phyloP scores from a whole-genome alignment of 30 jellyfish, hydroid and myxozoan genomes.

The Pelagia noctiluca region DNA sequence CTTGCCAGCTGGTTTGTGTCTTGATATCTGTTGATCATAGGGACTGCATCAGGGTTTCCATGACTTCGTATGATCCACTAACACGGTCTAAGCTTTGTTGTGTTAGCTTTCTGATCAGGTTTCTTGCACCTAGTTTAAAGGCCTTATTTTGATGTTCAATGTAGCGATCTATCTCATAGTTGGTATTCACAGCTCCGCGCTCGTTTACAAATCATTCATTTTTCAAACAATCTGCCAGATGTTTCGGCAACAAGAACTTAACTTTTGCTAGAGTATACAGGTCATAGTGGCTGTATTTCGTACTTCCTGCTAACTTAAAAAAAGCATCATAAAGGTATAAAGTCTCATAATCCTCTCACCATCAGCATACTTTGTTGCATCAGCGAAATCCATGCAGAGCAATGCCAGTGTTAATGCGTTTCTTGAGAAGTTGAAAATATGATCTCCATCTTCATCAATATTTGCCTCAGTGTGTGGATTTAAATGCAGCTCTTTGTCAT shows the following conservation, averaged over 20 bases:
- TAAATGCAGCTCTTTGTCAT: too few relatives aligned
- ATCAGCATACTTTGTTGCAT: conserved; percentile 1
- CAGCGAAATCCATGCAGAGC: neutral
- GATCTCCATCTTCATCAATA: neutral
- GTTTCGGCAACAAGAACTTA: neutral
- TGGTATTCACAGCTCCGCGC: neutral
- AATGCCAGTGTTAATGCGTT: neutral
- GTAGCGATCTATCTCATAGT: neutral
- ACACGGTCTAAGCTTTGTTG: conserved; percentile 4
- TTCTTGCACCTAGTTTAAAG: neutral
- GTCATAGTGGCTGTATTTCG: neutral
- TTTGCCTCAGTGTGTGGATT: too few relatives aligned
- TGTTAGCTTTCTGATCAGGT: neutral
- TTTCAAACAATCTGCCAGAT: neutral
- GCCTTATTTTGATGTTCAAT: neutral
- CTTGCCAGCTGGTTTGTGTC: neutral
- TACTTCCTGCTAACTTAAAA: neutral
- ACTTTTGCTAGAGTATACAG: neutral
- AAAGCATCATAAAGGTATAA: neutral
- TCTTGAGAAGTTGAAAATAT: neutral
- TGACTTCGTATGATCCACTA: neutral
- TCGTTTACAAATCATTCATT: neutral
- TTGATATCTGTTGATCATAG: neutral
- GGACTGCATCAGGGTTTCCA: neutral
- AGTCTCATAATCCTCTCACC: conserved; percentile 18